These are phyloP conservation scores for Eulemur mongoz DNA, from an alignment of 2,797 vertebrate species.

Conservation along the genomic window DNA sequence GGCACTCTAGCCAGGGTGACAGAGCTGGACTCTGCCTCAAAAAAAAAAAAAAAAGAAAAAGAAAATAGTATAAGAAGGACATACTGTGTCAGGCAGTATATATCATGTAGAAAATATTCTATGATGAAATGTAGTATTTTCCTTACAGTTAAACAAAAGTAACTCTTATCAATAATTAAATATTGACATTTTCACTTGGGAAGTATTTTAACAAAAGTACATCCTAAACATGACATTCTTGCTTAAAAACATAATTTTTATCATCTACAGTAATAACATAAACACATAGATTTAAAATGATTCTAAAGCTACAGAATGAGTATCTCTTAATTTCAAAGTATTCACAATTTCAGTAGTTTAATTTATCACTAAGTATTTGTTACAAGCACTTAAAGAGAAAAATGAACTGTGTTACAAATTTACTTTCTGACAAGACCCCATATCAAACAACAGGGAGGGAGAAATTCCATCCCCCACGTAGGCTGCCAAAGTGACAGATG, in stretches of 20 bases:
- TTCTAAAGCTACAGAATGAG: background rate
- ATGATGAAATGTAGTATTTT: constrained; percentile 29
- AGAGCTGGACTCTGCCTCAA: too few species aligned
- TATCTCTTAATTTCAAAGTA: constrained; percentile 24
- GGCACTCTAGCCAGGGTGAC: too few species aligned
- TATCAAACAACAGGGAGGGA: constrained; percentile 30
- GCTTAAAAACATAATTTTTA: constrained; percentile 39
- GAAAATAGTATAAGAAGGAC: background rate
- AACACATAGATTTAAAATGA: background rate
- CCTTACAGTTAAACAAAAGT: constrained; percentile 49
- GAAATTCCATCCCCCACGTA: background rate
- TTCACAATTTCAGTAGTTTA: background rate
- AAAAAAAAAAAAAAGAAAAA: background rate
- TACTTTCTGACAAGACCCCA: constrained; percentile 53
- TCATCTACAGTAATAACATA: background rate
- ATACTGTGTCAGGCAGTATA: background rate
- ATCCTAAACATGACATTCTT: background rate
- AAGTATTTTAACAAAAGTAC: constrained; percentile 54
- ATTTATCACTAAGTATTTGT: constrained; percentile 33
- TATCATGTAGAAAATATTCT: constrained; percentile 26
- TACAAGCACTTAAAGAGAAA: constrained; percentile 36
- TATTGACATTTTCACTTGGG: background rate
- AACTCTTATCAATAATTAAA: constrained; percentile 31
- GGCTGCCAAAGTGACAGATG: constrained; percentile 1
- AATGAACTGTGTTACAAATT: constrained; percentile 23